Evolutionary conservation across 2,888 invertebrate species (phyloP).

Genomic region (Drosophila algonquin): DNA sequence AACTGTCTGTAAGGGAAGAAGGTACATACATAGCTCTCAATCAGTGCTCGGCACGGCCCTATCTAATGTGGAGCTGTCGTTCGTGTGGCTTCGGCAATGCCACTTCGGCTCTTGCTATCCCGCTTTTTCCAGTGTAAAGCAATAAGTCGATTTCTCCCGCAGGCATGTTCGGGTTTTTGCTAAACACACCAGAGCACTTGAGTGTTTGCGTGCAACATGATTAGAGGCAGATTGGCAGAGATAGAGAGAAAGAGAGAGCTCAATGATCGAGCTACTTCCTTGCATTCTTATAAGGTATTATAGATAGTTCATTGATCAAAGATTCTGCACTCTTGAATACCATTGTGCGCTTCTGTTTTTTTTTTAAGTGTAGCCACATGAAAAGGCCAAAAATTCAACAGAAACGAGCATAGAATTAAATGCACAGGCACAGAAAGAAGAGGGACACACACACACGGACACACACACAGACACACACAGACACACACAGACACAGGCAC

Average conservation of each 20-base stretch:
- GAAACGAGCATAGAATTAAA: constrained; percentile 46
- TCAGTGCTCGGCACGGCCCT: too few relatives aligned
- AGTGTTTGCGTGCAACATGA: too few relatives aligned
- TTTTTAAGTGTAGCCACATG: constrained; percentile 30
- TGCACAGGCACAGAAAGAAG: constrained; percentile 21
- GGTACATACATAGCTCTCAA: too few relatives aligned
- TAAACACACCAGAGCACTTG: too few relatives aligned
- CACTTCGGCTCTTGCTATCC: too few relatives aligned
- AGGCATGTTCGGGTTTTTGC: too few relatives aligned
- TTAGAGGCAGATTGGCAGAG: not conserved
- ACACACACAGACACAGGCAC: constrained; percentile 6
- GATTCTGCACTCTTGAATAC: not conserved
- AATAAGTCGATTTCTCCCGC: too few relatives aligned
- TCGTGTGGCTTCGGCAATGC: too few relatives aligned
- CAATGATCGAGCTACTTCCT: not conserved
- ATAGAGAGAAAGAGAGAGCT: not conserved
- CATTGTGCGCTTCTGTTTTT: not conserved
- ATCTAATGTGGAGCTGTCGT: too few relatives aligned
- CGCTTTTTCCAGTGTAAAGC: too few relatives aligned
- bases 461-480: constrained; percentile 22
- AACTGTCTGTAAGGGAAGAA: not conserved
- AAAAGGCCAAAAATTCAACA: constrained; percentile 35
- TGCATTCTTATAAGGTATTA: too few relatives aligned
- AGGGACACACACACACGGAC: constrained; percentile 15
- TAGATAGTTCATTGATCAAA: not conserved